Evolutionary conservation across 2,797 vertebrate genomes (phyloP).

Genomic region (Threskiornis aethiopicus): DNA sequence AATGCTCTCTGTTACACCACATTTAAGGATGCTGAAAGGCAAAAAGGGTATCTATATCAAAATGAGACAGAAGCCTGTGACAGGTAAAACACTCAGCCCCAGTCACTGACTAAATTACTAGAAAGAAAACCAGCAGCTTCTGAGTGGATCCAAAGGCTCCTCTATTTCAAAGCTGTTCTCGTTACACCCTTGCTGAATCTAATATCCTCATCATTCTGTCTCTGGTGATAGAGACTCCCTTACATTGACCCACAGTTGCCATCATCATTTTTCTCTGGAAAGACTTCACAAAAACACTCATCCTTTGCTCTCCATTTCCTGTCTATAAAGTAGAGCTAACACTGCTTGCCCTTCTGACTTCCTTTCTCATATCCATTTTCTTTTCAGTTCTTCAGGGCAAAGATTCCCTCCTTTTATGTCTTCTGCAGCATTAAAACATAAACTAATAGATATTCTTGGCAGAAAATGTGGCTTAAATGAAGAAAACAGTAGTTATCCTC

Average conservation of each 20-base stretch:
- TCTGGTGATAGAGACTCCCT: background rate
- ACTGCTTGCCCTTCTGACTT: background rate
- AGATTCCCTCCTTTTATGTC: background rate
- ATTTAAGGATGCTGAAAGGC: background rate
- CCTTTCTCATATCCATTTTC: background rate
- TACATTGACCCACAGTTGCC: background rate
- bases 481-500: background rate
- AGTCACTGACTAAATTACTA: background rate
- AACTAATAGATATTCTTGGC: background rate
- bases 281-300: background rate
- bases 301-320: background rate
- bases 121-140: background rate
- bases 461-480: background rate
- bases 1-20: background rate
- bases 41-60: background rate
- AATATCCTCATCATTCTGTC: background rate
- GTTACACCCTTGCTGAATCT: background rate
- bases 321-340: background rate
- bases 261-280: background rate
- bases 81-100: background rate
- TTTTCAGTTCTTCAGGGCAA: background rate
- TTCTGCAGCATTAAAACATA: background rate
- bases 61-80: background rate
- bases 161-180: background rate
- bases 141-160: background rate